Base-by-base conservation (phyloP, 2,888 invertebrate species). In the Trichogramma evanescens region DNA sequence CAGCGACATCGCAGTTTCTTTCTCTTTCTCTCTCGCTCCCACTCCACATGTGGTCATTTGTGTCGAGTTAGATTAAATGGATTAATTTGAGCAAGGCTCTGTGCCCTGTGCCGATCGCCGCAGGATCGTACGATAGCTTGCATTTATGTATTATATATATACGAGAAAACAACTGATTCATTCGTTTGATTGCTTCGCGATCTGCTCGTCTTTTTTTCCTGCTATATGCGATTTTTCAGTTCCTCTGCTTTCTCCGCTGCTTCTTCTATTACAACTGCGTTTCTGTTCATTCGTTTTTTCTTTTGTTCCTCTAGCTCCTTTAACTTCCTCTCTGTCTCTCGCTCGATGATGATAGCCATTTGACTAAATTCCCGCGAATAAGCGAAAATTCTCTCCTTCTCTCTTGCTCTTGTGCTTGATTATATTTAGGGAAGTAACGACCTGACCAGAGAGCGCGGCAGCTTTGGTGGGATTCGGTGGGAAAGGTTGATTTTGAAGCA, bases 41-140 rank as follows among this genome's bases (percentile, higher is more conserved):
- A 50, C 6, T 26, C 8, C 45, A 56, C 66, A 67, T 71, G 70
- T 70, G 77, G 76, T 77, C 76, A 77, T 77, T 77, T 77, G 74
- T 76, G 74, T 73, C 71, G 67, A 71, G 71, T 72, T 75, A 76
- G 76, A 77, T 77, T 77, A 76, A 77, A 76, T 77, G 74, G 77
- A 77, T 77, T 77, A 77, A 77, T 77, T 77, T 26, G 26, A 26
- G 26, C 26, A 26, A 26, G 3, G 26, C 26, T 26, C 26, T 26
- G 26, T 26, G 26, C 26, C 26, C 26, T 26, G 26, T 26, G 26
- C 26, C 26, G 26, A 26, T 26, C 26, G 26, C 26, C 26, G 26
- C 26, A 26, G 26, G 26, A 26, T 26, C 26, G 26, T 26, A 26
- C 26, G 26, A 26, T 26, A 2, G 26, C 26, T 26, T 26, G 26